These are phyloP conservation scores for Abscondita cerata DNA, from an alignment of 2,888 invertebrate species.

Conservation along the genomic window DNA sequence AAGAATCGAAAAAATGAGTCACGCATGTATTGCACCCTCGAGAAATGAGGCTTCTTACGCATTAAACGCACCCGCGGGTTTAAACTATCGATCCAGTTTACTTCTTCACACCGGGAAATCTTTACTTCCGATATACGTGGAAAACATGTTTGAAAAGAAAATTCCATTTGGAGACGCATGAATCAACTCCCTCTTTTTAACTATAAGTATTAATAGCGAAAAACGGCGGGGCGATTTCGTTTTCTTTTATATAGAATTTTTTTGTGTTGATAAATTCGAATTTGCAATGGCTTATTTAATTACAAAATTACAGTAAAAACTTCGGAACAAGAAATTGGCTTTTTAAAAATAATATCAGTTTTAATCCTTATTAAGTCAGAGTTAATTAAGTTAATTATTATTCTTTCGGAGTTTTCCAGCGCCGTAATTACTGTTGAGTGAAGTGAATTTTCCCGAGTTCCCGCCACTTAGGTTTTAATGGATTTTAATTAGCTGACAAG, in stretches of 20 bases:
- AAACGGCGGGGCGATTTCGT: too few relatives aligned
- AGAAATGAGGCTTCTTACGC: constrained; percentile 49
- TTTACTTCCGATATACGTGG: constrained; percentile 28
- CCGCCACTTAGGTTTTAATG: constrained; percentile 45
- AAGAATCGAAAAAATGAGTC: constrained; percentile 59
- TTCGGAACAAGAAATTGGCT: neutral
- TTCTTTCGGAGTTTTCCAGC: constrained; percentile 25
- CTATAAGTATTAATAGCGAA: constrained; percentile 17
- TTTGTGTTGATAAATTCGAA: too few relatives aligned
- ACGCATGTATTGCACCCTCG: constrained; percentile 54
- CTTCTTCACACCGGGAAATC: constrained; percentile 26
- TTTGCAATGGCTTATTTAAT: too few relatives aligned
- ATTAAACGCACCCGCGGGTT: constrained; percentile 55
- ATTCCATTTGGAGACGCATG: constrained; percentile 19
- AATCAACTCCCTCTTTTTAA: neutral
- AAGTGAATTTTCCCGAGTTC: constrained; percentile 27
- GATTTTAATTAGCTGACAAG: constrained; percentile 50
- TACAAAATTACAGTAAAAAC: neutral
- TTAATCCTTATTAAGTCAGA: constrained; percentile 22
- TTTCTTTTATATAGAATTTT: too few relatives aligned
- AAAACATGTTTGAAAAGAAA: constrained; percentile 15
- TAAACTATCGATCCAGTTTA: constrained; percentile 54
- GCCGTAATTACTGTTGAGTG: constrained; percentile 27
- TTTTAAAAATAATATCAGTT: constrained; percentile 10
- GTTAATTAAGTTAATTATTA: constrained; percentile 33